These are phyloP conservation scores for Luperina testacea DNA, from an alignment of 2,888 invertebrate species.

Conservation along the genomic window DNA sequence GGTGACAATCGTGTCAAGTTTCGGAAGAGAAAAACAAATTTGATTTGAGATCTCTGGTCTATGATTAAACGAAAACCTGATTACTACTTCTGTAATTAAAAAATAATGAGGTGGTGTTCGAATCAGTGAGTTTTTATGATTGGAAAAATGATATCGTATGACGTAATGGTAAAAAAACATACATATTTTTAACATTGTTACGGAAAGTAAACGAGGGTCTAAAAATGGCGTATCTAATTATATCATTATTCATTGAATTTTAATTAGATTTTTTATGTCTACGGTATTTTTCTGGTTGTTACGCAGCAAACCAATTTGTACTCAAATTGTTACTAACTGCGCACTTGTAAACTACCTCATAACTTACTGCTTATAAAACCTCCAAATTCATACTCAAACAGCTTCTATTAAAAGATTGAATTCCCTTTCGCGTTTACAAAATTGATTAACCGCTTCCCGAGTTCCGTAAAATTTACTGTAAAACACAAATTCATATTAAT, in stretches of 20 bases:
- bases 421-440: conserved; percentile 62
- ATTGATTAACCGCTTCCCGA: conserved; percentile 75
- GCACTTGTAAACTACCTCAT: conserved; percentile 51
- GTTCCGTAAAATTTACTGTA: conserved; percentile 78
- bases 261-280: conserved; percentile 42
- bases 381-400: conserved; percentile 41
- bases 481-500: conserved; percentile 83
- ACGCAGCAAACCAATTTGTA: conserved; percentile 60
- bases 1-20: conserved; percentile 65
- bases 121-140: conserved; percentile 37
- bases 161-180: conserved; percentile 12
- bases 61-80: conserved; percentile 50
- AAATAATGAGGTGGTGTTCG: conserved; percentile 53
- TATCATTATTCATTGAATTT: conserved; percentile 25
- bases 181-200: not conserved
- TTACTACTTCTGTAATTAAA: conserved; percentile 54
- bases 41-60: conserved; percentile 48
- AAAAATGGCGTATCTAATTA: conserved; percentile 22
- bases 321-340: conserved; percentile 55
- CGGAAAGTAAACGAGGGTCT: not conserved
- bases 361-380: conserved; percentile 59
- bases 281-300: conserved; percentile 55
- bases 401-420: conserved; percentile 52
- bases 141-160: conserved; percentile 6
- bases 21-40: conserved; percentile 32